Percentiles rank a stretch among this genome's conserved stretches.
Evolutionary conservation across 2,113 vertebrate genomes (phyloP).

Genomic region (Aix galericulata): DNA sequence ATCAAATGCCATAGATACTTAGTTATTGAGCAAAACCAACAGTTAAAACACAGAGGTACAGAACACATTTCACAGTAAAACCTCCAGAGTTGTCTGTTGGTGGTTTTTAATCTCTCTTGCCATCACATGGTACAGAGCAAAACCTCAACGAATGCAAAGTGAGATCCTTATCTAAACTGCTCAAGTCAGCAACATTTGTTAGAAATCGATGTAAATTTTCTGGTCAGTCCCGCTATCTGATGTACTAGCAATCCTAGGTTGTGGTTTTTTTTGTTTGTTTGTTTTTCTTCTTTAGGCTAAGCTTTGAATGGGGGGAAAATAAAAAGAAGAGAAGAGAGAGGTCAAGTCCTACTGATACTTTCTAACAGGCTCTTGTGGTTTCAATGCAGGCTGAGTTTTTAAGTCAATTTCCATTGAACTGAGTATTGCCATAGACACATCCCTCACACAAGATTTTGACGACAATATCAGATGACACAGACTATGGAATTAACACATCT

Average conservation of each 20-base stretch:
- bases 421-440: neutral
- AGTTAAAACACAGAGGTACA: neutral
- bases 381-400: neutral
- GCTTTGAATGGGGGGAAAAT: neutral
- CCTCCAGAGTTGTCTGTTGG: neutral
- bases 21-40: neutral
- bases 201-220: conserved; percentile 11
- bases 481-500: neutral
- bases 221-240: neutral
- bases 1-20: neutral
- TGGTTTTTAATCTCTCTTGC: neutral
- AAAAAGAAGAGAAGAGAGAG: too few relatives aligned
- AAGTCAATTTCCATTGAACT: neutral
- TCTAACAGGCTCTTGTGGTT: neutral
- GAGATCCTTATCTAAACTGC: neutral
- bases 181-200: neutral
- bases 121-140: neutral
- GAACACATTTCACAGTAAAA: neutral
- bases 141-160: neutral
- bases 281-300: neutral
- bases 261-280: neutral
- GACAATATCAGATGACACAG: neutral
- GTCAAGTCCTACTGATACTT: neutral
- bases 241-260: neutral
- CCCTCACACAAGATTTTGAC: neutral